Evolutionary conservation across 2,113 vertebrate genomes (phyloP), one percentile per base, ranked within the genome.

Genomic region (Saguinus midas): DNA sequence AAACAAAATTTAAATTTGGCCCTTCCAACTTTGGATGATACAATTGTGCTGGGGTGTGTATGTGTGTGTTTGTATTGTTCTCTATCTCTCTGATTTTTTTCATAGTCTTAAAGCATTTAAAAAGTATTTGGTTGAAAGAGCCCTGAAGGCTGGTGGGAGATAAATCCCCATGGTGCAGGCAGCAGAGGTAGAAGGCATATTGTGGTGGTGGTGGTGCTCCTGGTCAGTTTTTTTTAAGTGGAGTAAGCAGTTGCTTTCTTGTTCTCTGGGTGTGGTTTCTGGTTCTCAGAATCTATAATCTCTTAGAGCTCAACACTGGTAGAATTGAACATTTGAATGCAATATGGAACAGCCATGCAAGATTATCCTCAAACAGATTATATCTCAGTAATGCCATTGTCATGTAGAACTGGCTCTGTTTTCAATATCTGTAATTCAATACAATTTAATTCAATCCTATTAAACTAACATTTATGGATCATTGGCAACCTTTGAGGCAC

Each of bases 381-480:
- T 66, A 52, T 25, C 48, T 73, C 10, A 87, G 35, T 35, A 90
- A 57, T 35, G n/a, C 1, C 52, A 64, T 78, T 68, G 12, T 32
- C 37, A n/a, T 20, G 2, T 7, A 52, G 23, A 81, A 78, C 20
- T 45, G 43, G 29, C 45, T 64, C 17, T 72, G 52, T 12, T 86
- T 84, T 48, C 16, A 91, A 11, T 10, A 16, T 94, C 55, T 97
- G 25, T 70, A 80, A 84, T 58, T 90, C n/a, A 83, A 52, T 78
- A 32, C 2, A n/a, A 29, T 94, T 85, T 68, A 95, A 80, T 89
- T 95, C 20, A 76, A 32, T 68, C 43, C 8, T 17, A 87, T 75
- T 84, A 95, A 90, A 61, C 20, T 70, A 96, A 75, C 21, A 90
- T 90, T 94, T 80, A 21, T 11, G 76, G 16, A 79, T 95, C 40